Percentiles rank a stretch among this genome's conserved stretches.
Conservation (phyloP, 2,113 vertebrate genomes). For the Halichoerus grypus region DNA sequence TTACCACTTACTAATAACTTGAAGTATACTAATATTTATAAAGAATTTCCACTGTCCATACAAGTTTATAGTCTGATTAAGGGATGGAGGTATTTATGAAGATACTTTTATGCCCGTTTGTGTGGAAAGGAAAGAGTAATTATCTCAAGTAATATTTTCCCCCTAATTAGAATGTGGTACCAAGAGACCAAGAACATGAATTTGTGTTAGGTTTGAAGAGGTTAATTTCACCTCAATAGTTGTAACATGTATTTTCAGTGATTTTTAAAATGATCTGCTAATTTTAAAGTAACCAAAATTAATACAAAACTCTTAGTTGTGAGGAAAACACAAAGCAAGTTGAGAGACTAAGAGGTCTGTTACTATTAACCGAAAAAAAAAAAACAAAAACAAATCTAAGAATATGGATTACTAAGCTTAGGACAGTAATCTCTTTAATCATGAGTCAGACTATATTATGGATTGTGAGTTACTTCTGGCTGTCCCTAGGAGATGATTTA, state of each 20-base stretch:
- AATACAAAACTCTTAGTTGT: neutral
- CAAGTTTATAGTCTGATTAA: neutral
- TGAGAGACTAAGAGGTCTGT: neutral
- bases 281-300: neutral
- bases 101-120: neutral
- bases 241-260: neutral
- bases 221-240: neutral
- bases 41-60: neutral
- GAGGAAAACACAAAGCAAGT: neutral
- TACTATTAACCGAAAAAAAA: neutral
- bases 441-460: neutral
- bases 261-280: neutral
- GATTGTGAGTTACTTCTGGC: neutral
- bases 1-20: neutral
- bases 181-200: neutral
- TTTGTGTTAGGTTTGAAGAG: neutral
- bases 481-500: neutral
- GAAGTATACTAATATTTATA: neutral
- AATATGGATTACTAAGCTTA: neutral
- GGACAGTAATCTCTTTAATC: neutral
- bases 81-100: neutral
- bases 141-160: neutral
- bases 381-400: neutral
- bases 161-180: neutral
- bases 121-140: neutral